Evolutionary conservation across 1,140 invertebrate genomes (phyloP), one percentile per base, ranked within the genome.

Genomic region (Heterodera carotae): DNA sequence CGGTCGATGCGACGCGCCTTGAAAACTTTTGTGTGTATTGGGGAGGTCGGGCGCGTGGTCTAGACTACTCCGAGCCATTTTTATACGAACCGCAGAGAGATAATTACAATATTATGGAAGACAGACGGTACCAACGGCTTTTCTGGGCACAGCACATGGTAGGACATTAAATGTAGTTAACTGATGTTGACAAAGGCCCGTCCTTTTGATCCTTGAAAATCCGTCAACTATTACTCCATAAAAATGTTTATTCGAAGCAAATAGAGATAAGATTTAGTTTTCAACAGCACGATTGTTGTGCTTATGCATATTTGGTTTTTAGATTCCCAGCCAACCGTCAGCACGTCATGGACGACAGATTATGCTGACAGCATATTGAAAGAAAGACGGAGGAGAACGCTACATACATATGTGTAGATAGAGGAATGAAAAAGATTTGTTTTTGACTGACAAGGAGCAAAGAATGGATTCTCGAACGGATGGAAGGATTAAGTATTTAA

Each of bases 21-120:
- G 80, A 81, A 53, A 81, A 81, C 53, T 82, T 81, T 70, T 67
- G 69, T 48, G 48, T 79, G 36, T 81, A 81, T 53, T 81, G 79
- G 80, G 75, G 75, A 39, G 80, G 80, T 18, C 81, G 80, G 18
- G 80, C 80, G 2, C 66, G 73, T 34, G 80, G 80, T 7, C 70
- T 81, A 8, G 80, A 81, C 31, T 83, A 83, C 27, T 73, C 80
- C 2, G 66, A 81, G 56, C 80, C 80, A 27, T 77, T 73, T 25
- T 62, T 81, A n/a, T 74, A 82, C 66, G 80, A 82, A 29, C 72
- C 72, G 18, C 36, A 79, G 22, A 29, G 69, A 22, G 77, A 78
- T 39, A 78, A 77, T 34, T 80, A 82, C 25, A 59, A 48, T 1
- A 80, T 81, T 27, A 64, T 48, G 53, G 79, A 80, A 69, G 79